Base-by-base conservation (phyloP, 2,888 invertebrate species). In the Lasioglossum malachurum region DNA sequence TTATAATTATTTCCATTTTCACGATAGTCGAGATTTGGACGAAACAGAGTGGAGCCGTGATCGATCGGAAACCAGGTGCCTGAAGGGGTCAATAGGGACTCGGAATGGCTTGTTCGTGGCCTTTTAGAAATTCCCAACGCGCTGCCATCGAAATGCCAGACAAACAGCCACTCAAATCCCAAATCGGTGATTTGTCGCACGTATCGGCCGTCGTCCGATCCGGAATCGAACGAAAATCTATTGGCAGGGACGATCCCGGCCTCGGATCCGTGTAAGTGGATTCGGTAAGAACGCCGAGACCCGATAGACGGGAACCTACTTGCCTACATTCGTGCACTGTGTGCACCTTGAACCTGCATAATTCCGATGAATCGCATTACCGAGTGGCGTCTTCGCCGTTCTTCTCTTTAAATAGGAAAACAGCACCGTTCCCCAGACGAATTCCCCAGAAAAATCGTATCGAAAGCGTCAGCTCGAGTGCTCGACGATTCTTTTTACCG, bases 291-390 rank as follows among this genome's bases (percentile, higher is more conserved):
- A 76, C 44, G 77, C 35, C 44, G 78, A 80, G 83, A 85, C 71
- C 77, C 77, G 87, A 89, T 86, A 82, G 87, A 41, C 80, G 78
- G 86, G 81, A 90, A 84, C 91, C 91, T 90, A 91, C 91, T 91
- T 91, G 90, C 91, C 91, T 91, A 91, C 88, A 91, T 91, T 87
- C 85, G 67, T 88, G 76, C 82, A 75, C 69, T 53, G 27, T 67
- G 78, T 82, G 80, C 75, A 78, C 81, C 87, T 80, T 38, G 75
- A 80, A 46, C 41, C 75, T 53, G 73, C 77, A 71, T 75, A 82
- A 78, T 76, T 78, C 78, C 46, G 46, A 31, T 53, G 82, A 83
- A 81, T 77, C 31, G 57, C 71, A 49, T 69, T 71, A 67, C 72
- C 35, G 75, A n/a, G 53, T 10, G 35, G 38, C 64, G 74, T 76